Base-by-base conservation (phyloP, 2,888 invertebrate genomes). In the Ichneumoninae sp. region DNA sequence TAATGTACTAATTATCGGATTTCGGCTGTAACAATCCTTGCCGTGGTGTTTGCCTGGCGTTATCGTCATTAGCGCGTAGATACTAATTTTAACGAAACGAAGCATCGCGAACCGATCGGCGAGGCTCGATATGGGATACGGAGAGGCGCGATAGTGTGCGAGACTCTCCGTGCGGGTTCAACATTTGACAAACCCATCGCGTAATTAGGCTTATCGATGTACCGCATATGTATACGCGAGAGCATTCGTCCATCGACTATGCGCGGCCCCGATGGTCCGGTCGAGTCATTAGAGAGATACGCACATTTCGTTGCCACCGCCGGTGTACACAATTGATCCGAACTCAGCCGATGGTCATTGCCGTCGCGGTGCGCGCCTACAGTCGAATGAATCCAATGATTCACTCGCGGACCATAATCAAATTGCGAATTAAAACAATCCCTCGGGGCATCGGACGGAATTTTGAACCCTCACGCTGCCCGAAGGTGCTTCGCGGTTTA, bases 1-100 rank as follows among this genome's bases (percentile, higher is more conserved):
- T 85, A 85, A 82, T 82, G 82, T 76, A 85, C 79, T 82, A 82
- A 82, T 82, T 80, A 83, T 80, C 76, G 85, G 73, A 60, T 68
- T 82, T 74, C 71, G 76, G 73, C 68, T 33, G 71, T 69, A 57
- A 63, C 44, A 76, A 83, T 80, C 71, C 73, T 80, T 71, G 70
- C 10, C 44, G 33, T 40, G 50, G 69, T 60, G 26, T 77, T 65
- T 22, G 54, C 40, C 8, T 57, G 3, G 68, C 69, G 63, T 82
- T 79, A 82, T 76, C 71, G 13, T 71, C 57, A 19, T 60, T 50
- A 57, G 47, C 36, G 22, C 71, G 44, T 57, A 44, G 50, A 68
- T 40, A 73, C 76, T 80, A 80, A 83, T 83, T 76, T 79, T 65
- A 83, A 60, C 73, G 80, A 19, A 76, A 71, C 57, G 33, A 60